Evolutionary conservation across 2,888 invertebrate species (phyloP).

Genomic region (Sisyra nigra): DNA sequence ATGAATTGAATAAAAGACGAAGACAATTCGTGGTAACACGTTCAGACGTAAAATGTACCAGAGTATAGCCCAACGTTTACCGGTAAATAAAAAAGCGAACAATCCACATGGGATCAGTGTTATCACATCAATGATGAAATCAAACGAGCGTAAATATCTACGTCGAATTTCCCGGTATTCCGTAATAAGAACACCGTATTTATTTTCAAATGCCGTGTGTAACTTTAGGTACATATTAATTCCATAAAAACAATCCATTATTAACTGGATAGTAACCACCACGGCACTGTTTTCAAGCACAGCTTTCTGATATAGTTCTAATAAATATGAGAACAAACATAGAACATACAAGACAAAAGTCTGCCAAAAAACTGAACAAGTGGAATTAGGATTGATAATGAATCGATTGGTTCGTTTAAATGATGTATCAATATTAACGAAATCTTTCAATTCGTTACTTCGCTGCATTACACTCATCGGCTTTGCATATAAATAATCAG

Average conservation of each 20-base stretch:
- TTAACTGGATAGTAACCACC: constrained; percentile 10
- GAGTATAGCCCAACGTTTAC: too few relatives aligned
- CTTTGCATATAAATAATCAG: constrained; percentile 12
- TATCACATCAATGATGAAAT: too few relatives aligned
- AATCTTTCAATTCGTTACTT: background rate
- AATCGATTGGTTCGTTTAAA: background rate
- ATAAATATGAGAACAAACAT: constrained; percentile 10
- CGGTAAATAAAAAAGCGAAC: too few relatives aligned
- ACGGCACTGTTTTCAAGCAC: constrained; percentile 10
- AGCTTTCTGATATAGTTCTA: constrained; percentile 13
- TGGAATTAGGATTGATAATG: background rate
- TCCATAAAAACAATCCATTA: constrained; percentile 11
- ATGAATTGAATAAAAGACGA: too few relatives aligned
- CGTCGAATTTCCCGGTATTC: constrained; percentile 9
- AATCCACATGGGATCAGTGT: too few relatives aligned
- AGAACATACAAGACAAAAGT: constrained; percentile 7
- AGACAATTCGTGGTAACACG: too few relatives aligned
- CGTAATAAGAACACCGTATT: constrained; percentile 10
- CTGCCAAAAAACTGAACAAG: constrained; percentile 2
- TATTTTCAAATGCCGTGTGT: constrained; percentile 12
- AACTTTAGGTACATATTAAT: constrained; percentile 10
- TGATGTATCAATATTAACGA: background rate
- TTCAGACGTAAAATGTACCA: too few relatives aligned
- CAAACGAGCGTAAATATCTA: constrained; percentile 1
- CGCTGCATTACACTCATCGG: background rate